These are phyloP conservation scores for Pseudochirops corinnae DNA, from an alignment of 2,797 vertebrate genomes.

Conservation along the genomic window DNA sequence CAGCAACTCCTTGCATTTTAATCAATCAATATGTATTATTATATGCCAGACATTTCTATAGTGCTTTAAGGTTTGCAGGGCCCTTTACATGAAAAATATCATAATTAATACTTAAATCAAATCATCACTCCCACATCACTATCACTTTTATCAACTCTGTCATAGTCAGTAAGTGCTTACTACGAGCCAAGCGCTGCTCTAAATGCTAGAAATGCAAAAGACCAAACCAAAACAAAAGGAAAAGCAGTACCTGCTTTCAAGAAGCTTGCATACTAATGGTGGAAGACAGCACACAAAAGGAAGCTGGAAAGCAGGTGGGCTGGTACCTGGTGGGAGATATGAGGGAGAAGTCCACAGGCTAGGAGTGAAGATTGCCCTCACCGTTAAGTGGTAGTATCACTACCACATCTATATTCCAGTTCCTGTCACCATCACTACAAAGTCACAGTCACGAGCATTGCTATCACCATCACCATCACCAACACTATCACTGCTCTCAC, in stretches of 20 bases:
- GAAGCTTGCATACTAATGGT: background rate
- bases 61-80: background rate
- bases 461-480: background rate
- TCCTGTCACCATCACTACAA: background rate
- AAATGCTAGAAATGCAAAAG: background rate
- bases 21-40: background rate
- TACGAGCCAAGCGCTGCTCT: background rate
- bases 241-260: background rate
- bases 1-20: background rate
- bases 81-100: background rate
- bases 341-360: background rate
- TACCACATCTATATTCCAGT: background rate
- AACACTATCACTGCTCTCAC: background rate
- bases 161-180: background rate
- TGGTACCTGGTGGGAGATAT: background rate
- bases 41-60: background rate
- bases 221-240: background rate
- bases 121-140: background rate
- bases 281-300: background rate
- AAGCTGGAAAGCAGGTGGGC: background rate
- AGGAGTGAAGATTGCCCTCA: background rate
- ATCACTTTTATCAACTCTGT: background rate
- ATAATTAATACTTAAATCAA: background rate
- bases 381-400: background rate
- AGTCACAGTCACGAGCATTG: background rate